Percentiles rank a stretch among this genome's conserved stretches.
Evolutionary conservation across 2,113 vertebrate species (phyloP).

Genomic region (Myotis yumanensis): DNA sequence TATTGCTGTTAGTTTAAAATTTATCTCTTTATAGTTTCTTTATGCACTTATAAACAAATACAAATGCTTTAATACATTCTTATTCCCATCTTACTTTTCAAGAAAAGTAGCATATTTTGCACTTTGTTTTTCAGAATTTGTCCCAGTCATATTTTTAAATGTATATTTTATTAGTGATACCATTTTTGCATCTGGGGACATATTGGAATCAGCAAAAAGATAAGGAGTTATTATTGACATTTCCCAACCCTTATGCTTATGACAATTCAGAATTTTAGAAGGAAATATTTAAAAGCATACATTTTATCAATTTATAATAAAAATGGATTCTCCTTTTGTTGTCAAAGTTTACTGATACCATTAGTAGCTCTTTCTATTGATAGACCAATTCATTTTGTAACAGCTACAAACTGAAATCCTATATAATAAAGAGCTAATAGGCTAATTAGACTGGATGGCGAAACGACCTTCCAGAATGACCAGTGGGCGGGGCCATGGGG

Average conservation of each 20-base stretch:
- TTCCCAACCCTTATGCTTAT: background rate
- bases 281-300: conserved; percentile 4
- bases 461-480: too few relatives aligned
- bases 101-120: background rate
- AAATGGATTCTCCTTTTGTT: conserved; percentile 14
- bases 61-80: background rate
- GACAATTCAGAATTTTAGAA: conserved; percentile 12
- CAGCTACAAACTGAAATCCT: background rate
- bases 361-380: background rate
- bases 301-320: conserved; percentile 31
- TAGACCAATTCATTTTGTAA: background rate
- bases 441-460: too few relatives aligned
- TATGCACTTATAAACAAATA: background rate
- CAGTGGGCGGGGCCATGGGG: too few relatives aligned
- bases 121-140: background rate
- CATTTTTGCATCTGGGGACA: background rate
- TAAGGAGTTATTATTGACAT: background rate
- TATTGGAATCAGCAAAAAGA: background rate
- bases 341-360: conserved; percentile 27
- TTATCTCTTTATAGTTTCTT: conserved; percentile 16
- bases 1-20: background rate
- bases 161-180: conserved; percentile 44
- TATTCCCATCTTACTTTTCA: background rate
- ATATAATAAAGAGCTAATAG: too few relatives aligned
- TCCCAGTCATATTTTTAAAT: conserved; percentile 19